Conservation (phyloP, 2,888 invertebrate genomes). For the Tinea semifulvella region DNA sequence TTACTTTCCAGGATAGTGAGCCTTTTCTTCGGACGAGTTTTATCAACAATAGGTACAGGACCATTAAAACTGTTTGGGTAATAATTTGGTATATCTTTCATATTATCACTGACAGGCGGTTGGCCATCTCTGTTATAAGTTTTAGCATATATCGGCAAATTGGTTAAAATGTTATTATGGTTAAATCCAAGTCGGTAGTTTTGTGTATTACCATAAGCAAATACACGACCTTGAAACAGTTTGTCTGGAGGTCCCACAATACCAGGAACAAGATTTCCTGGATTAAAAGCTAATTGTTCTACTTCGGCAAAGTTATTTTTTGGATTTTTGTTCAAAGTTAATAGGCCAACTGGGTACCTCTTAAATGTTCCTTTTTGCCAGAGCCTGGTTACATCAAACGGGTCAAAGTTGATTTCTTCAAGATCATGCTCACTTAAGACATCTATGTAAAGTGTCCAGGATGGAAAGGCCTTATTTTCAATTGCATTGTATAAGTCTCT, state of each 20-base stretch:
- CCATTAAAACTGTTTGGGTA: conserved; percentile 89
- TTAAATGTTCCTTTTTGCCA: conserved; percentile 85
- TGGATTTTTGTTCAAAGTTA: conserved; percentile 84
- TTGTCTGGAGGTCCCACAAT: conserved; percentile 86
- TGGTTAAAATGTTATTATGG: conserved; percentile 85
- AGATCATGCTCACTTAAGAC: conserved; percentile 83
- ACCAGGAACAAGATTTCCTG: conserved; percentile 83
- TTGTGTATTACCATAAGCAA: conserved; percentile 85
- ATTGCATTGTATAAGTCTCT: conserved; percentile 92
- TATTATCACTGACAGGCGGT: conserved; percentile 73
- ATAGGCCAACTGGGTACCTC: conserved; percentile 79
- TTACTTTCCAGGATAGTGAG: conserved; percentile 23
- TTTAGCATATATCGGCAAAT: conserved; percentile 77
- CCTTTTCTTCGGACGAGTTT: conserved; percentile 21
- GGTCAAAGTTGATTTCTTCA: conserved; percentile 76
- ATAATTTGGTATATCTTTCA: conserved; percentile 87
- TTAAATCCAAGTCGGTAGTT: conserved; percentile 82
- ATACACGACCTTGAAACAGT: conserved; percentile 80
- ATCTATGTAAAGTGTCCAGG: conserved; percentile 79
- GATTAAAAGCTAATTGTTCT: conserved; percentile 84
- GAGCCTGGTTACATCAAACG: conserved; percentile 87
- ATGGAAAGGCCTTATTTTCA: conserved; percentile 69
- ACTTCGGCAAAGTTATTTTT: conserved; percentile 85
- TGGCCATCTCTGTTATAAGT: conserved; percentile 86
- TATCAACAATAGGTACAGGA: conserved; percentile 51